A percentile compares a stretch with the other conserved stretches of the same genome.
Evolutionary conservation across 2,888 invertebrate species (phyloP).

Genomic region (Mystacides longicornis): DNA sequence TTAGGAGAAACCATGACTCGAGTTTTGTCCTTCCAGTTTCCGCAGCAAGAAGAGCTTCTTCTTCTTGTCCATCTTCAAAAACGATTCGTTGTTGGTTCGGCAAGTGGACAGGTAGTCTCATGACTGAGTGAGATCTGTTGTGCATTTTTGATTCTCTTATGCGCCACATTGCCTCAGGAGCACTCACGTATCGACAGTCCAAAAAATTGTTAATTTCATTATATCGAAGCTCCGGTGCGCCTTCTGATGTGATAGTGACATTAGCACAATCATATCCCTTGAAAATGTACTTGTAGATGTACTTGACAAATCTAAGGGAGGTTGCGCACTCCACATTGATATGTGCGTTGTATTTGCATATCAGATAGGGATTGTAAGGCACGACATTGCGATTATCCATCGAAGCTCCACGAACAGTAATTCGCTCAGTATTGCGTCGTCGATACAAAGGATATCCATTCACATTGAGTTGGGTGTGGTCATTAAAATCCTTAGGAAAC

Average conservation of each 20-base stretch:
- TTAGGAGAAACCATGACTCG: background rate
- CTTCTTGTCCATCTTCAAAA: background rate
- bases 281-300: constrained; percentile 3
- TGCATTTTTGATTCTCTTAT: background rate
- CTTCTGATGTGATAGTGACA: background rate
- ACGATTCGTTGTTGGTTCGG: background rate
- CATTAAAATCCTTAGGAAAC: background rate
- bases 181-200: background rate
- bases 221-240: background rate
- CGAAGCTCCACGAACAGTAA: background rate
- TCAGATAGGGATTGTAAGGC: background rate
- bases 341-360: background rate
- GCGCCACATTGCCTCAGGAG: constrained; percentile 1
- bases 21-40: background rate
- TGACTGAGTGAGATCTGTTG: background rate
- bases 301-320: background rate
- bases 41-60: too few relatives aligned
- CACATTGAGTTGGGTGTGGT: background rate
- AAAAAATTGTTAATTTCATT: background rate
- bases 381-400: background rate
- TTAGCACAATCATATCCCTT: background rate
- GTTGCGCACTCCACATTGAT: background rate
- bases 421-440: background rate
- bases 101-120: background rate
- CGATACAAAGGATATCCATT: constrained; percentile 2